Conservation (phyloP, 2,888 invertebrate genomes). For the Caenorhabditis japonica region DNA sequence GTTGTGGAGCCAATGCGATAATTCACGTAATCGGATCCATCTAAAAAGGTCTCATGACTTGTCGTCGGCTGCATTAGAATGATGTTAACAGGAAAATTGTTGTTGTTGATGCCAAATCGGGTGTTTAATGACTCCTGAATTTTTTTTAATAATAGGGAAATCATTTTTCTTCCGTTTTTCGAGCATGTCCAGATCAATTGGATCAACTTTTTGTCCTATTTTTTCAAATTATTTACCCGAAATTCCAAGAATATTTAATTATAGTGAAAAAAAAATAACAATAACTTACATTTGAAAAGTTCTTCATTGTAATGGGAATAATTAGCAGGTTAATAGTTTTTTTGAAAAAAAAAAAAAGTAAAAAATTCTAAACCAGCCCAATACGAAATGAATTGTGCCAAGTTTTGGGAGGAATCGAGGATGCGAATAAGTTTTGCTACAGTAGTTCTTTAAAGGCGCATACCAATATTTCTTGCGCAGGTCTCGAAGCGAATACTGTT, state of each 20-base stretch:
- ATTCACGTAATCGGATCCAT: constrained; percentile 39
- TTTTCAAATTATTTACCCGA: too few species aligned
- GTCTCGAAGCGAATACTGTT: constrained; percentile 4
- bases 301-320: neutral
- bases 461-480: neutral
- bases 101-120: constrained; percentile 17
- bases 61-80: constrained; percentile 49
- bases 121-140: constrained; percentile 7
- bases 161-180: too few species aligned
- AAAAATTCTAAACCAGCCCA: too few species aligned
- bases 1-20: neutral
- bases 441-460: constrained; percentile 13
- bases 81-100: constrained; percentile 44
- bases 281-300: neutral
- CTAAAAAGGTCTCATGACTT: constrained; percentile 42
- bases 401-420: too few species aligned
- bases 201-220: too few species aligned
- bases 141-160: too few species aligned
- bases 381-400: too few species aligned
- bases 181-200: too few species aligned
- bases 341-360: too few species aligned
- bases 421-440: too few species aligned
- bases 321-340: neutral
- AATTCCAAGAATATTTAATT: too few species aligned
- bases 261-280: too few species aligned